A percentile compares a stretch with the other conserved stretches of the same genome.
Evolutionary conservation across 2,113 vertebrate species (phyloP).

Genomic region (Philantomba maxwellii): DNA sequence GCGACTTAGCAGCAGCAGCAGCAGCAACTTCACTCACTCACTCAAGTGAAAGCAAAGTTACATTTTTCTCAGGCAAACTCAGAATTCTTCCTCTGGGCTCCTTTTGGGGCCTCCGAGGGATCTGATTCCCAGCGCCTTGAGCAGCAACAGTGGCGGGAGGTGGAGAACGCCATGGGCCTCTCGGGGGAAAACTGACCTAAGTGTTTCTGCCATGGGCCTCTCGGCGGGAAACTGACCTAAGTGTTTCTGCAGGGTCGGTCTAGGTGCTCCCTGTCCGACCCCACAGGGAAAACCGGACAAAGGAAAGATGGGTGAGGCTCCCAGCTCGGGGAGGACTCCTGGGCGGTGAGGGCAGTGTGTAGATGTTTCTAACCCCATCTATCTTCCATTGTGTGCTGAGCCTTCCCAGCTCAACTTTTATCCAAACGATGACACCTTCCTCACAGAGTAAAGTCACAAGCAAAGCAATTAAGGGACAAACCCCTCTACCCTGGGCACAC

Average conservation of each 20-base stretch:
- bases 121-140: background rate
- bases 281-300: background rate
- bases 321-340: background rate
- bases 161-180: background rate
- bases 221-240: background rate
- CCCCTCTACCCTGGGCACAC: background rate
- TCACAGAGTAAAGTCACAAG: background rate
- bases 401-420: background rate
- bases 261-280: background rate
- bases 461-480: background rate
- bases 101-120: too few relatives aligned
- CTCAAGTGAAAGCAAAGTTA: background rate
- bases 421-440: background rate
- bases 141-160: background rate
- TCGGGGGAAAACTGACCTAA: background rate
- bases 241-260: background rate
- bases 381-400: accelerated
- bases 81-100: background rate
- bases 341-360: background rate
- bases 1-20: too few relatives aligned
- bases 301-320: background rate
- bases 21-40: too few relatives aligned
- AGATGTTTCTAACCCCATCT: background rate
- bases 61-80: background rate
- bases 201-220: accelerated